These are phyloP conservation scores for Grammomys dolichurus DNA, from an alignment of 2,113 vertebrate species.

Conservation along the genomic window DNA sequence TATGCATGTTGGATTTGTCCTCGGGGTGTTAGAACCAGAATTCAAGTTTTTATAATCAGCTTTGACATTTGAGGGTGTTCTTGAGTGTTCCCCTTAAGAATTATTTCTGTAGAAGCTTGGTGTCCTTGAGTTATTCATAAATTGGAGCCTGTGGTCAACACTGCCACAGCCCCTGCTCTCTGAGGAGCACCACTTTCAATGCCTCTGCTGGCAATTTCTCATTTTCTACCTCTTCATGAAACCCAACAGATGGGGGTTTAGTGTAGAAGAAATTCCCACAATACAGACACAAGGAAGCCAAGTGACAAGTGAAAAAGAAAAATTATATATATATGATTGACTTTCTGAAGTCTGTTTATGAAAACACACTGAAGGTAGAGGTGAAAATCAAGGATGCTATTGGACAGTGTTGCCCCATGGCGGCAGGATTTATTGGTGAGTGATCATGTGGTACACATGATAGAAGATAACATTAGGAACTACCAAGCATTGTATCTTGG, in stretches of 20 bases:
- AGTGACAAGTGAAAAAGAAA: not conserved
- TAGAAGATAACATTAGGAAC: not conserved
- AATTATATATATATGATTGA: not conserved
- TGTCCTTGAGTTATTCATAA: conserved; percentile 6
- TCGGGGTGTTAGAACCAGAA: conserved; percentile 29
- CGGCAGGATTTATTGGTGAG: not conserved
- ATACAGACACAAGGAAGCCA: not conserved
- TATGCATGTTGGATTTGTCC: not conserved
- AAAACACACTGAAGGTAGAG: not conserved
- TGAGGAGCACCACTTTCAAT: not conserved
- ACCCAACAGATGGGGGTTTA: not conserved
- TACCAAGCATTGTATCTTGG: not conserved
- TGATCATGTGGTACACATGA: not conserved
- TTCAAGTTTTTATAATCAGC: conserved; percentile 16
- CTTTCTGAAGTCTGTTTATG: conserved; percentile 29
- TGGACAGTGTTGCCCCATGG: not conserved
- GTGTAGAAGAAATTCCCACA: not conserved
- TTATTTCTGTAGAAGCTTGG: not conserved
- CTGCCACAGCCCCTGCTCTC: not conserved
- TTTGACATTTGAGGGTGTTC: not conserved
- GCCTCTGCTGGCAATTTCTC: not conserved
- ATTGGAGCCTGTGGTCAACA: not conserved
- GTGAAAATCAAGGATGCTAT: not conserved
- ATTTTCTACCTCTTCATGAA: not conserved
- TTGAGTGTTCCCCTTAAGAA: conserved; percentile 3